Evolutionary conservation across 1,140 invertebrate genomes (phyloP).

Genomic region (Physella acuta): DNA sequence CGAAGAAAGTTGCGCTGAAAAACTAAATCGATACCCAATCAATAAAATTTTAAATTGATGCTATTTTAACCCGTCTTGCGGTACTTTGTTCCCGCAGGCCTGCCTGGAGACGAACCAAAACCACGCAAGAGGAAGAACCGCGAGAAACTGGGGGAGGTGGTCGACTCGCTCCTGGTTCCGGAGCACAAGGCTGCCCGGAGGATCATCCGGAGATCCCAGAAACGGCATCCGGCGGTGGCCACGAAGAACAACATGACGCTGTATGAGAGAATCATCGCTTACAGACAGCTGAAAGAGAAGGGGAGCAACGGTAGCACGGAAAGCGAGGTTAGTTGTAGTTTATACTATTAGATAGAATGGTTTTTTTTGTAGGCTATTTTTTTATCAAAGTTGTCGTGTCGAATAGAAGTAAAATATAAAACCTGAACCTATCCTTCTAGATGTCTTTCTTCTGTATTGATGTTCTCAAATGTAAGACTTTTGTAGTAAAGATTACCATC

Average conservation of each 20-base stretch:
- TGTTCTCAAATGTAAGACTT: too few relatives aligned
- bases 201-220: slow-evolving; percentile 11
- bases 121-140: background rate
- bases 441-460: too few relatives aligned
- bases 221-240: background rate
- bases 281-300: slow-evolving; percentile 8
- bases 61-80: too few relatives aligned
- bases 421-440: too few relatives aligned
- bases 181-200: slow-evolving; percentile 19
- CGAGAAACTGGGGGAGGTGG: slow-evolving; percentile 1
- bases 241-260: slow-evolving; percentile 15
- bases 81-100: slow-evolving; percentile 1
- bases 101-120: slow-evolving; percentile 13
- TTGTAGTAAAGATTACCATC: too few relatives aligned
- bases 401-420: too few relatives aligned
- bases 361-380: too few relatives aligned
- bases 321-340: background rate
- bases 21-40: background rate
- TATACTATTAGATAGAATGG: too few relatives aligned
- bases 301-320: background rate
- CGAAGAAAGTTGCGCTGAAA: background rate
- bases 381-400: too few relatives aligned
- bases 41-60: too few relatives aligned
- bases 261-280: slow-evolving; percentile 24
- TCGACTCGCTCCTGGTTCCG: slow-evolving; percentile 7